phyloP scores from a whole-genome alignment of 2,797 vertebrate species.

The Agapornis canus region DNA sequence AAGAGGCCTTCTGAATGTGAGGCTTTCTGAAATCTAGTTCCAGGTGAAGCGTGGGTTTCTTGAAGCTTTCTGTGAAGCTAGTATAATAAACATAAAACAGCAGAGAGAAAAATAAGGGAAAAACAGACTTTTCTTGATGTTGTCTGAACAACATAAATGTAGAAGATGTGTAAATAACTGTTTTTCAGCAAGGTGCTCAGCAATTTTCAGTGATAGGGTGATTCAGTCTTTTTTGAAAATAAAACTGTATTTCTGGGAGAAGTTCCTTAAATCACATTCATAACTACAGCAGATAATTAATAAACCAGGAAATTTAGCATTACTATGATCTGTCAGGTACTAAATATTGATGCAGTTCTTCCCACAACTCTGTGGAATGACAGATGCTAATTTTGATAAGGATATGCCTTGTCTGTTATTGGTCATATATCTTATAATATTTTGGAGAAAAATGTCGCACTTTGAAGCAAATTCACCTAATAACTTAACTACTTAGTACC shows the following conservation, averaged over 20 bases:
- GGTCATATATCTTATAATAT: neutral
- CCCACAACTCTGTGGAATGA: neutral
- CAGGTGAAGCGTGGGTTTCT: neutral
- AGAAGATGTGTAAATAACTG: neutral
- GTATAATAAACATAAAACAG: neutral
- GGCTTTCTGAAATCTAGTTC: neutral
- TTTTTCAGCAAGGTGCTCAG: neutral
- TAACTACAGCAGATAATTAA: neutral
- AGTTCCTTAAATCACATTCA: neutral
- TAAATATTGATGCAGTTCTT: neutral
- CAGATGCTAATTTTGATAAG: neutral
- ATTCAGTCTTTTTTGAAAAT: neutral
- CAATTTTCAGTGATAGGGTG: neutral
- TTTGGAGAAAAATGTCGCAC: neutral
- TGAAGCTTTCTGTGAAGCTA: neutral
- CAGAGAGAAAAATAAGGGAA: neutral
- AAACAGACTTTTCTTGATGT: neutral
- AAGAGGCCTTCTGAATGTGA: neutral
- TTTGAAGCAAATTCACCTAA: neutral
- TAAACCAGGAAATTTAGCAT: neutral
- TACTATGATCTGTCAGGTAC: neutral
- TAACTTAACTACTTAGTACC: neutral
- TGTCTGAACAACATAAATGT: neutral
- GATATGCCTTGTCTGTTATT: neutral
- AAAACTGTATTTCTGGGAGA: neutral